Base-by-base conservation (phyloP, 2,113 vertebrate species). In the Paraplagusia blochii region DNA sequence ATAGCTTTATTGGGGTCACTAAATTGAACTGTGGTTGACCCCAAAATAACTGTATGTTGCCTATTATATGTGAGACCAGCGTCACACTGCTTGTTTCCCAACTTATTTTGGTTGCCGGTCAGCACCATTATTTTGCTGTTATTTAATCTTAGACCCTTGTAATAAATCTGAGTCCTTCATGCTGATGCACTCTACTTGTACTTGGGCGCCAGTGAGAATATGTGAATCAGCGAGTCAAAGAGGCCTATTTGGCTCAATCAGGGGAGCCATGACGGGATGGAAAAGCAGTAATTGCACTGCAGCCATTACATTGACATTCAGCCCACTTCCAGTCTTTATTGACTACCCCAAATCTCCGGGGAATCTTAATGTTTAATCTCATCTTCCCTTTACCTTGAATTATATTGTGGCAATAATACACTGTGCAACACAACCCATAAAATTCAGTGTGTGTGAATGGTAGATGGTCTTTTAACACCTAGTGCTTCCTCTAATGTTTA, bases 11-110 rank as follows among this genome's bases (percentile, higher is more conserved):
- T 22, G 66, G 38, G 66, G 66, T 62, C 53, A 36, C 61, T 82
- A 44, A 50, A 15, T 79, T 82, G 45, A 83, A 83, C 80, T 84
- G 84, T 80, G 73, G 39, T 75, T 84, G 72, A 68, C 69, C 63
- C 56, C 44, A 67, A 77, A 4, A 63, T 83, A 63, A 66, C 80
- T 74, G 64, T 74, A 64, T 69, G 44, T 44, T 36, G 63, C 47
- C 22, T 29, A 29, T 2, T 29, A 60, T 77, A 46, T 77, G 73
- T 51, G 65, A 46, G 44, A 72, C 44, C 18, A 59, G 49, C 36
- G 11, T 15, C 3, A 22, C 8, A 1, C 45, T 39, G 29, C 47
- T 42, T 53, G 71, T 69, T 75, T 62, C 64, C 44, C 56, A 7
- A 11, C 9, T 39, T 55, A 44, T 40, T 60, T 69, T 72, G 61